Base-by-base conservation (phyloP, 2,113 vertebrate species). In the Rhea americana region DNA sequence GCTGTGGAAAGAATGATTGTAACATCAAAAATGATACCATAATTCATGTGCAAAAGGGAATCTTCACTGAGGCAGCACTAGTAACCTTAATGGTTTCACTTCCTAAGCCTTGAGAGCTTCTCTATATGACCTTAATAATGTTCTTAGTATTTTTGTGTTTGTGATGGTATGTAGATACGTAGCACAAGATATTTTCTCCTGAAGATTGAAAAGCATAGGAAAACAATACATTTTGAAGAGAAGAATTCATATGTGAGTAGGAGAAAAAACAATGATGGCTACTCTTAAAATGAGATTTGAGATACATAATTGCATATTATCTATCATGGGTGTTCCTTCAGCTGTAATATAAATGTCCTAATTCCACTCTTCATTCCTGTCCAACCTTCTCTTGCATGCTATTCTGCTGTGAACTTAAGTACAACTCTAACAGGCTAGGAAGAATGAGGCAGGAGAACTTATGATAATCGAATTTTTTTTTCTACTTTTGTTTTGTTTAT, bases 381-480 rank as follows among this genome's bases (percentile, higher is more conserved):
- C 30, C 47, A 81, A 16, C 22, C 35, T 88, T 65, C 41, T 66
- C 22, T 53, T 70, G 45, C 7, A 67, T 3, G 15, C 13, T 41
- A 30, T 47, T 95, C 85, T 91, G 17, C 55, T 75, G 77, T 89
- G 71, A 88, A 81, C 95, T 93, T 94, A 71, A 94, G 94, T 94
- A 78, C 41, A 93, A 30, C 72, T 89, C 66, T 91, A 53, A 61
- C 5, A 11, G 58, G 37, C 50, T 56, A 45, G 51, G 50, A 94
- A 28, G 58, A 74, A 89, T 28, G 35, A 71, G 47, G 26, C n/a
- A 77, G 70, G 48, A 89, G 25, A 66, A 62, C 66, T 86, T n/a
- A 55, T 58, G 51, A 26, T 22, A 55, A 82, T 80, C 59, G 88
- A 55, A 62, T 70, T 89, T 9, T 89, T 94, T 90, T 76, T 82